These are phyloP conservation scores for Allygus modestus DNA, from an alignment of 2,888 invertebrate genomes.

Conservation along the genomic window DNA sequence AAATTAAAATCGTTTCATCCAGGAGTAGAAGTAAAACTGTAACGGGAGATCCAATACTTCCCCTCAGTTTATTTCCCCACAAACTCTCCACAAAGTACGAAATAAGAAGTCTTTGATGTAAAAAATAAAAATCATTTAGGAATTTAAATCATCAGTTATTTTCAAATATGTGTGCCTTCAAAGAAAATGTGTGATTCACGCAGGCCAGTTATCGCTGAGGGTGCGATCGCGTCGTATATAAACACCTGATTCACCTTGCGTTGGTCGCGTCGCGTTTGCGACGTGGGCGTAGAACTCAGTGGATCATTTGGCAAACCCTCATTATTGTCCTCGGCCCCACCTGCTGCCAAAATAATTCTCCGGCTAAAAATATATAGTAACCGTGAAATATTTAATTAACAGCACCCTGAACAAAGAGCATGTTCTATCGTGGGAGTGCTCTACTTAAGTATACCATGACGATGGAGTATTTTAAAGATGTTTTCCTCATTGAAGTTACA, in stretches of 20 bases:
- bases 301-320: conserved; percentile 3
- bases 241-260: conserved; percentile 38
- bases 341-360: conserved; percentile 46
- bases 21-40: no score
- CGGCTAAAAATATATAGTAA: conserved; percentile 43
- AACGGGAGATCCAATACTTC: no score
- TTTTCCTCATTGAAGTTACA: not conserved
- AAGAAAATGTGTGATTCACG: not conserved
- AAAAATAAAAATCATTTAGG: no score
- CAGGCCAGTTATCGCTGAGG: not conserved
- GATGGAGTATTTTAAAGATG: not conserved
- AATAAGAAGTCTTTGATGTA: no score
- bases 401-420: conserved; percentile 2
- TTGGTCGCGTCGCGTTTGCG: not conserved
- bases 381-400: conserved; percentile 32
- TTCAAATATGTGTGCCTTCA: not conserved
- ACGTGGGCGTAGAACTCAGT: conserved; percentile 19
- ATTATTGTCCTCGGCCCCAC: conserved; percentile 31
- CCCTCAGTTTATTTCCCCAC: no score
- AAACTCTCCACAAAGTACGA: no score
- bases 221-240: not conserved
- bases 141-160: no score
- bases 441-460: no score
- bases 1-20: no score
- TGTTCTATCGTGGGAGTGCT: not conserved